Evolutionary conservation across 1,140 invertebrate species (phyloP), one percentile per base, ranked within the genome.

Genomic region (Drosophila varians): DNA sequence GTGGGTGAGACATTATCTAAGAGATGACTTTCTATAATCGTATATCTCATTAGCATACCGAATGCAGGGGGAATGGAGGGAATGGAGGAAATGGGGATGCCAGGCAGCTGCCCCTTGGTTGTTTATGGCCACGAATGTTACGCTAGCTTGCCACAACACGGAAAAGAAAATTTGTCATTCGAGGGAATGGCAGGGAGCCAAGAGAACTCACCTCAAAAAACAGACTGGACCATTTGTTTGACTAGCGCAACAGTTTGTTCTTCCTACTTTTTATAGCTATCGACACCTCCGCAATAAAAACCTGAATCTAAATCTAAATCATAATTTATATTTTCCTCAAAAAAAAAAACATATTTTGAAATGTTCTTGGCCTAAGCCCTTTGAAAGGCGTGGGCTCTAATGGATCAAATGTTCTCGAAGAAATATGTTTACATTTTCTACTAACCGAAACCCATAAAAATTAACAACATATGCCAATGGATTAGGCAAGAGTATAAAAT

Each of bases 121-220:
- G 69, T 74, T 76, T 76, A 76, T 80, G 54, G 68, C 54, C 64
- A 34, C 54, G 55, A 74, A 64, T 74, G 75, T 69, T 60, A 40
- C 64, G 53, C 71, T 78, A 60, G 36, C 54, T 56, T 46, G 72
- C 68, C 77, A 69, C 68, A 51, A 71, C 71, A 56, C 43, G 54
- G 43, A 56, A 56, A 48, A 34, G 54, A 56, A 76, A 80, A 76
- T 76, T 76, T 82, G 68, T 82, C 77, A 77, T 76, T 12, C 61
- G 68, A n/a, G 8, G 54, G n/a, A n/a, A 46, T 60, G 76, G 76
- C 78, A 82, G 77, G 62, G 73, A 72, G 62, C 28, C 11, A 34
- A 38, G 46, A 38, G 46, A 65, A 68, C 42, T 47, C 19, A 68
- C 58, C 48, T 68, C 43, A 55, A 11, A 56, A 46, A 71, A 64